Evolutionary conservation across 1,140 invertebrate species (phyloP).

Genomic region (Dysdera silvatica): DNA sequence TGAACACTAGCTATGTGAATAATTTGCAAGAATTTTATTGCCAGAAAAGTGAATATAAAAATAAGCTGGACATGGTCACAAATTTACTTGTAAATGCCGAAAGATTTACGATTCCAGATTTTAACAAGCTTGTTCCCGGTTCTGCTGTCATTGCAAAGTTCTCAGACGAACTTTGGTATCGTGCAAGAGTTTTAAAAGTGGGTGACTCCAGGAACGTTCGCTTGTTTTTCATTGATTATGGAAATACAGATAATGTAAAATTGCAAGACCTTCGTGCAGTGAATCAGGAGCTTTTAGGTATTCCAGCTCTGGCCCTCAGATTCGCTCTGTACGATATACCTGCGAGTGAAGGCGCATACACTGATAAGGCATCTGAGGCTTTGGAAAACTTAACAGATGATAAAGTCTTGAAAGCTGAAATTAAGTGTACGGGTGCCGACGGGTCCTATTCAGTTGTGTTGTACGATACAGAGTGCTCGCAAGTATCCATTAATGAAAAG

Average conservation of each 20-base stretch:
- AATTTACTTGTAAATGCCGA: background rate
- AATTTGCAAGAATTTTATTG: slow-evolving; percentile 32
- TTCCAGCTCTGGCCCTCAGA: background rate
- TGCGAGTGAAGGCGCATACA: background rate
- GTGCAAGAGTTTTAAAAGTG: slow-evolving; percentile 34
- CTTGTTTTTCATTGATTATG: slow-evolving; percentile 19
- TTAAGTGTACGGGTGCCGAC: background rate
- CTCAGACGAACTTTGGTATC: slow-evolving; percentile 63
- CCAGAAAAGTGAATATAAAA: slow-evolving; percentile 19
- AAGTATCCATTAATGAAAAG: slow-evolving; percentile 12
- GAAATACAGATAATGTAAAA: slow-evolving; percentile 9
- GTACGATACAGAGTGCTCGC: background rate
- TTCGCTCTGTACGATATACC: background rate
- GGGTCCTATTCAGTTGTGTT: background rate
- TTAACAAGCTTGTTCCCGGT: slow-evolving; percentile 42
- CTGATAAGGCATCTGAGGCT: slow-evolving; percentile 1
- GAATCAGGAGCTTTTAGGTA: background rate
- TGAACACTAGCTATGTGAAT: slow-evolving; percentile 18
- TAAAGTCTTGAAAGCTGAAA: background rate
- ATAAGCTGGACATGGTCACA: slow-evolving; percentile 1
- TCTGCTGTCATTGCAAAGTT: slow-evolving; percentile 64
- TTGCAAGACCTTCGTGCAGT: background rate
- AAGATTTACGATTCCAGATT: background rate
- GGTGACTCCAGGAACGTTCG: slow-evolving; percentile 7
- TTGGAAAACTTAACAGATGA: slow-evolving; percentile 9